Base-by-base conservation (phyloP, 2,888 invertebrate species). In the Caenorhabditis wallacei region DNA sequence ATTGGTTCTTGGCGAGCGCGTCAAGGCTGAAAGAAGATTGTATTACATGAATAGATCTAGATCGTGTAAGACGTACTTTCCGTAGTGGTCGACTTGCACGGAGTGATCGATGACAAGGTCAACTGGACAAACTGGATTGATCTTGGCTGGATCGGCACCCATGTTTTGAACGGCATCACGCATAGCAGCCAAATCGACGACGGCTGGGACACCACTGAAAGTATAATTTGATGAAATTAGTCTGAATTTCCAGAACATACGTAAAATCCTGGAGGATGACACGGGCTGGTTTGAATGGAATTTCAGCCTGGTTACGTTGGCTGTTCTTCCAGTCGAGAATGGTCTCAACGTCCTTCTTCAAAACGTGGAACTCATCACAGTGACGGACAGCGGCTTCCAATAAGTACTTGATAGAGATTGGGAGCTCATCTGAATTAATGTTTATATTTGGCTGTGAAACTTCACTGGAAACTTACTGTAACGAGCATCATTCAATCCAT, bases 161-260 rank as follows among this genome's bases (percentile, higher is more conserved):
- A 98, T 93, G 24, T 94, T 93, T 88, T 95, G 94, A 0, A 99
- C 96, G 0, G 97, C 97, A 93, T 98, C 97, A 80, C 98, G 94
- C 98, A 99, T 98, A 0, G 97, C 97, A 16, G 98, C 98, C 93
- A 99, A 97, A 93, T 99, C 98, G 0, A 99, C 98, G 26, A 99
- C 97, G 0, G 97, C 98, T 0, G 98, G 98, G 0, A 99, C 98
- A 2, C 98, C 98, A 16, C 98, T 99, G 86, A 54, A 92, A 69
- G 30, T 0, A 40, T 1, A n/a, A n/a, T 48, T 54, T 18, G 22
- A 13, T n/a, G n/a, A 24, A 16, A 24, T 53, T 76, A 5, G n/a
- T 30, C 3, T 5, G 30, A 30, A 18, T 5, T 26, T 8, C 40
- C 4, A 40, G 3, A 22, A 46, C 75, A 37, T 68, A 85, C 97